Percentiles rank a stretch among this genome's conserved stretches.
These are phyloP conservation scores for Caenorhabditis doughertyi DNA, from an alignment of 2,888 invertebrate genomes.

Conservation along the genomic window DNA sequence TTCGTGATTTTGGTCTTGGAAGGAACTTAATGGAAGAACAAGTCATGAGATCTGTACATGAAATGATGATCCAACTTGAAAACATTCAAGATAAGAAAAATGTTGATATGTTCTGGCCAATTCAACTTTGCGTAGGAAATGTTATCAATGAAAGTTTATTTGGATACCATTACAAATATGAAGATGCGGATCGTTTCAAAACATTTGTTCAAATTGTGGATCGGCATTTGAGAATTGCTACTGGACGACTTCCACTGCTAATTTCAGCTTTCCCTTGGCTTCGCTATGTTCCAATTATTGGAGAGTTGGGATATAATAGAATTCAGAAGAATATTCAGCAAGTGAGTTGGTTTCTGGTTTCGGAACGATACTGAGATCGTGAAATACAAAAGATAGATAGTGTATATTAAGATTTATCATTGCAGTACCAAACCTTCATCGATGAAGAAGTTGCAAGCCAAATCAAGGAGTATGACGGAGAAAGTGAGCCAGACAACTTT, in stretches of 20 bases:
- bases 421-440: background rate
- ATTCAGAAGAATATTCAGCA: conserved; percentile 30
- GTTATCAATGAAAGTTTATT: conserved; percentile 71
- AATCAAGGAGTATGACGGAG: conserved; percentile 52
- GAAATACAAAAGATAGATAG: too few species aligned
- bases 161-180: conserved; percentile 64
- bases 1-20: conserved; percentile 70
- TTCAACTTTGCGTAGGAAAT: conserved; percentile 72
- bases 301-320: conserved; percentile 36
- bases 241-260: conserved; percentile 5
- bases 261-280: conserved; percentile 53
- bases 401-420: too few species aligned
- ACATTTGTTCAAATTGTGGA: conserved; percentile 43
- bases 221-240: conserved; percentile 10
- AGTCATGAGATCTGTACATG: conserved; percentile 57
- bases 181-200: conserved; percentile 62
- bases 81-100: conserved; percentile 27
- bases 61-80: conserved; percentile 53
- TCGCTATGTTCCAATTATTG: conserved; percentile 58
- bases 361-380: too few species aligned
- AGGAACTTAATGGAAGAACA: conserved; percentile 68
- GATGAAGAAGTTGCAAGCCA: conserved; percentile 37
- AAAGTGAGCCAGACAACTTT: conserved; percentile 65
- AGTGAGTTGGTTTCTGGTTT: background rate
- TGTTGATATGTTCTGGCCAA: conserved; percentile 63